A percentile compares a stretch with the other conserved stretches of the same genome.
These are phyloP conservation scores for Anguilla anguilla DNA, from an alignment of 2,797 vertebrate species.

Conservation along the genomic window DNA sequence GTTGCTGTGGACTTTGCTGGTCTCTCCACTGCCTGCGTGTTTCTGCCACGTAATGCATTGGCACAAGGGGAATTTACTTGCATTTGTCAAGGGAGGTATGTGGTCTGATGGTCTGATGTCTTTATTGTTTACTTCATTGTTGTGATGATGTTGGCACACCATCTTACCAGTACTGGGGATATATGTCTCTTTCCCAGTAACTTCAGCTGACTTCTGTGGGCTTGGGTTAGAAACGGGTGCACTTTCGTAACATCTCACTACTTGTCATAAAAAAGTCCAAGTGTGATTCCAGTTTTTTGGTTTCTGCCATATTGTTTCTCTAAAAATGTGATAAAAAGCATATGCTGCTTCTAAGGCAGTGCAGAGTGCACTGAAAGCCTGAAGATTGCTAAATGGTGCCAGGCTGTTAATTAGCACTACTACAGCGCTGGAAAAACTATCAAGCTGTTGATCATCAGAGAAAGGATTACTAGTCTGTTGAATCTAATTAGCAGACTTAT, in stretches of 20 bases:
- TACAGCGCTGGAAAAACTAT: neutral
- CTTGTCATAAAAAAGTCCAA: neutral
- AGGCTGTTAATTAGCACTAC: constrained; percentile 6
- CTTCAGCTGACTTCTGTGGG: neutral
- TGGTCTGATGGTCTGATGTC: neutral
- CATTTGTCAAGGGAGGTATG: neutral
- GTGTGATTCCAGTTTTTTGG: neutral
- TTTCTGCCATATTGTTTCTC: neutral
- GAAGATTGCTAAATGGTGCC: neutral
- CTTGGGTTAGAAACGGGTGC: neutral
- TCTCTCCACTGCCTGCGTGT: neutral
- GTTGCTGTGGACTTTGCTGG: neutral
- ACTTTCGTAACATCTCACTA: neutral
- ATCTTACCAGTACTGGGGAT: neutral
- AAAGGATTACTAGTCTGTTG: neutral
- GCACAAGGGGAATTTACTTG: neutral
- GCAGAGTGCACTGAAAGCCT: neutral
- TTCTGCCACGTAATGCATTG: neutral
- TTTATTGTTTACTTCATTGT: neutral
- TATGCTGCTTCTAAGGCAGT: neutral
- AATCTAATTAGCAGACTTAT: constrained; percentile 17
- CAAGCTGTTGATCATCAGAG: constrained; percentile 4
- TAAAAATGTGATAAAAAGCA: neutral
- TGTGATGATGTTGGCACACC: neutral
- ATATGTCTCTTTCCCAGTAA: neutral